phyloP scores from a whole-genome alignment of 1,140 invertebrate genomes.

The Conus ventricosus region DNA sequence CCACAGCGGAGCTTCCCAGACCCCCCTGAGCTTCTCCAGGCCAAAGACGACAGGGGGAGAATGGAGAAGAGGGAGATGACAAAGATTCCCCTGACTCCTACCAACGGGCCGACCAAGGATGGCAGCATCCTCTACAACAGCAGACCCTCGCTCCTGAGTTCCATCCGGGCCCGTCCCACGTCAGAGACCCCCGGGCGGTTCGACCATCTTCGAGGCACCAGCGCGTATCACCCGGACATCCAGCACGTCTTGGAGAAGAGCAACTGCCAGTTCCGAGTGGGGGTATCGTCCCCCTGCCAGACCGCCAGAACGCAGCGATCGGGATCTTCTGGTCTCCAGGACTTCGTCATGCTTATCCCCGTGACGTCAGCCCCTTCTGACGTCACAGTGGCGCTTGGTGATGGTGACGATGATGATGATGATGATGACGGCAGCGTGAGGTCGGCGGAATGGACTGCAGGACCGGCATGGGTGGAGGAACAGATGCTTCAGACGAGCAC shows the following conservation, averaged over 20 bases:
- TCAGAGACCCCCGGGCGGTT: neutral
- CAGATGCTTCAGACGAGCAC: neutral
- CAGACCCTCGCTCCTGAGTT: neutral
- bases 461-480: neutral
- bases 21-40: neutral
- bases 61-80: neutral
- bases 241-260: neutral
- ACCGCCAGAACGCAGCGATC: too few relatives aligned
- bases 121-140: constrained; percentile 29
- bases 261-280: constrained; percentile 13
- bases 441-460: neutral
- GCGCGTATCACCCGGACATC: neutral
- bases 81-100: neutral
- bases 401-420: neutral
- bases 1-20: too few relatives aligned
- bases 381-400: neutral
- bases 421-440: neutral
- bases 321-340: neutral
- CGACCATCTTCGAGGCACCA: neutral
- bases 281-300: neutral
- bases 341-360: constrained; percentile 10
- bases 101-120: constrained; percentile 18
- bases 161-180: neutral
- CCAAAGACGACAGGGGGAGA: neutral
- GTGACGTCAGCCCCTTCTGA: neutral